phyloP scores from a whole-genome alignment of 2,888 invertebrate species.

The Conops quadrifasciatus region DNA sequence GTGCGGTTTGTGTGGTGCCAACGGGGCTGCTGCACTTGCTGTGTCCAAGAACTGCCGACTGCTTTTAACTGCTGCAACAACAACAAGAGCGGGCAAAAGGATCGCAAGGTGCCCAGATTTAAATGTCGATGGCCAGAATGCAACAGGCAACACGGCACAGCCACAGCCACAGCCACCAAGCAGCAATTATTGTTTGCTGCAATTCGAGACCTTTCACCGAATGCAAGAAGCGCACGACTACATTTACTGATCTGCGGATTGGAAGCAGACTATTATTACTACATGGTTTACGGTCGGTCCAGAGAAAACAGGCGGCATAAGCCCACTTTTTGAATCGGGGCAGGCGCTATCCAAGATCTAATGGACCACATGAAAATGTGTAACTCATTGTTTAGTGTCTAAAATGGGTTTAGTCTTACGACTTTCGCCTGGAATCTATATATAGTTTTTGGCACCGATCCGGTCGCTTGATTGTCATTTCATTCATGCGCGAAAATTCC shows the following conservation, averaged over 20 bases:
- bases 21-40: constrained; percentile 38
- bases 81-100: neutral
- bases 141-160: constrained; percentile 28
- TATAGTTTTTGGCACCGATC: neutral
- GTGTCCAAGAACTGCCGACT: constrained; percentile 35
- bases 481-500: constrained; percentile 6
- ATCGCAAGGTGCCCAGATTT: constrained; percentile 21
- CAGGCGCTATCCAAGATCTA: too few relatives aligned
- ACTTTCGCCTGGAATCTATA: too few relatives aligned
- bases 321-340: too few relatives aligned
- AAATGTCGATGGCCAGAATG: constrained; percentile 23
- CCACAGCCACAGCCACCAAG: constrained; percentile 3
- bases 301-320: too few relatives aligned
- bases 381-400: too few relatives aligned
- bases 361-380: too few relatives aligned
- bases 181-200: constrained; percentile 42
- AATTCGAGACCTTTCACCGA: constrained; percentile 54
- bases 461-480: constrained; percentile 17
- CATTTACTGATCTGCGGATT: constrained; percentile 34
- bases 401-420: too few relatives aligned
- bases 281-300: too few relatives aligned
- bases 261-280: neutral
- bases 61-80: neutral
- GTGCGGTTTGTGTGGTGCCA: constrained; percentile 54
- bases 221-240: constrained; percentile 53